These are phyloP conservation scores for Pilophorus perplexus DNA, from an alignment of 2,888 invertebrate species.

Conservation along the genomic window DNA sequence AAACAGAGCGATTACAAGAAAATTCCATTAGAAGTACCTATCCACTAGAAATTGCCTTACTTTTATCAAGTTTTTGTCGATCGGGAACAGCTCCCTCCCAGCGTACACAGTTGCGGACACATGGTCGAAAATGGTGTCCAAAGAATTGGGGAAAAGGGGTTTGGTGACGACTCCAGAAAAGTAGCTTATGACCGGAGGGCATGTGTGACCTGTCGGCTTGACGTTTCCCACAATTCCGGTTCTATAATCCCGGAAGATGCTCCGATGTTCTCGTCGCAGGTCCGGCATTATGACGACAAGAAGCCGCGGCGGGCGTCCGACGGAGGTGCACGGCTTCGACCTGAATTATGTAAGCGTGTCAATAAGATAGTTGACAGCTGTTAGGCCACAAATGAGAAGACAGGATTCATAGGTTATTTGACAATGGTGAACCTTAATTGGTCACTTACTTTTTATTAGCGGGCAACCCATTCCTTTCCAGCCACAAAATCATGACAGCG, in stretches of 20 bases:
- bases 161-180: constrained; percentile 12
- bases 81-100: not conserved
- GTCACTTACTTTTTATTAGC: constrained; percentile 8
- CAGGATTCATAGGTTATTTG: too few relatives aligned
- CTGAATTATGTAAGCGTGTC: too few relatives aligned
- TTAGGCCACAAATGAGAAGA: not conserved
- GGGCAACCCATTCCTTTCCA: constrained; percentile 12
- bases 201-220: not conserved
- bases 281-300: constrained; percentile 13
- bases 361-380: too few relatives aligned
- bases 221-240: not conserved
- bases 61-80: constrained; percentile 5
- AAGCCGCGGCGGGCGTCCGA: not conserved
- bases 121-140: constrained; percentile 34
- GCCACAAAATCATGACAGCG: constrained; percentile 20
- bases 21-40: too few relatives aligned
- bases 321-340: not conserved
- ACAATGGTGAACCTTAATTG: not conserved
- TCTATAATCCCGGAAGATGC: not conserved
- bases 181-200: constrained; percentile 21
- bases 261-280: not conserved
- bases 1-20: too few relatives aligned
- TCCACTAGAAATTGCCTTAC: too few relatives aligned
- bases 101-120: constrained; percentile 5
- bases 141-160: not conserved